Evolutionary conservation across 2,888 invertebrate genomes (phyloP).

Genomic region (Nomada ferruginata): DNA sequence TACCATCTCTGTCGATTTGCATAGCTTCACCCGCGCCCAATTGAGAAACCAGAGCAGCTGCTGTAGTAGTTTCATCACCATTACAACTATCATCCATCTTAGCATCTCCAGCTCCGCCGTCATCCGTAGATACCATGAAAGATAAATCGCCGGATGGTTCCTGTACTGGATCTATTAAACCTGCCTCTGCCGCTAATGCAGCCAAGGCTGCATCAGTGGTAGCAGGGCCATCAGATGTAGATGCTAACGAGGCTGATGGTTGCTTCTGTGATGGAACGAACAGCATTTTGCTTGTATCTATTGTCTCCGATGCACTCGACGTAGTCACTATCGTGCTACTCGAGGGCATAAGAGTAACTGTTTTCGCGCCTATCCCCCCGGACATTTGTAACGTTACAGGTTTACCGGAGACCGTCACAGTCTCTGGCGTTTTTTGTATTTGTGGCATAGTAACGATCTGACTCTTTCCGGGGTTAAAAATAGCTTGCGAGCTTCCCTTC

Average conservation of each 20-base stretch:
- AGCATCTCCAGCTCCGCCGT: conserved; percentile 71
- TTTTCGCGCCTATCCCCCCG: conserved; percentile 86
- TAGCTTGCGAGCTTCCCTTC: conserved; percentile 84
- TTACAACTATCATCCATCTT: conserved; percentile 83
- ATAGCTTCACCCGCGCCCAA: conserved; percentile 78
- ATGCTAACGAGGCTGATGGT: conserved; percentile 86
- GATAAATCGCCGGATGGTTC: conserved; percentile 81
- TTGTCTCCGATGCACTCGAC: conserved; percentile 75
- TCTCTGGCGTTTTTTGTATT: conserved; percentile 84
- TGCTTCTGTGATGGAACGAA: conserved; percentile 85
- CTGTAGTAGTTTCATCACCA: conserved; percentile 79
- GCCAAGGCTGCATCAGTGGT: conserved; percentile 88
- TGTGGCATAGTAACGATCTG: conserved; percentile 82
- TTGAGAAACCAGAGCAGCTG: conserved; percentile 77
- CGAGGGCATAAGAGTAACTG: conserved; percentile 87
- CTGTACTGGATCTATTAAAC: conserved; percentile 86
- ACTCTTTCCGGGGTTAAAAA: conserved; percentile 80
- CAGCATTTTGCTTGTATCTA: conserved; percentile 81
- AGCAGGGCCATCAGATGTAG: conserved; percentile 86
- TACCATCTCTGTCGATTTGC: conserved; percentile 82
- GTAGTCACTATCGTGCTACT: conserved; percentile 81
- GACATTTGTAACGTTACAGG: conserved; percentile 90
- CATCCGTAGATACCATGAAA: conserved; percentile 81
- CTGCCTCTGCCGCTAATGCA: conserved; percentile 87
- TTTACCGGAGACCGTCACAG: conserved; percentile 89